Percentiles rank a stretch among this genome's conserved stretches.
Conservation (phyloP, 2,888 invertebrate genomes). For the Synanthedon vespiformis region DNA sequence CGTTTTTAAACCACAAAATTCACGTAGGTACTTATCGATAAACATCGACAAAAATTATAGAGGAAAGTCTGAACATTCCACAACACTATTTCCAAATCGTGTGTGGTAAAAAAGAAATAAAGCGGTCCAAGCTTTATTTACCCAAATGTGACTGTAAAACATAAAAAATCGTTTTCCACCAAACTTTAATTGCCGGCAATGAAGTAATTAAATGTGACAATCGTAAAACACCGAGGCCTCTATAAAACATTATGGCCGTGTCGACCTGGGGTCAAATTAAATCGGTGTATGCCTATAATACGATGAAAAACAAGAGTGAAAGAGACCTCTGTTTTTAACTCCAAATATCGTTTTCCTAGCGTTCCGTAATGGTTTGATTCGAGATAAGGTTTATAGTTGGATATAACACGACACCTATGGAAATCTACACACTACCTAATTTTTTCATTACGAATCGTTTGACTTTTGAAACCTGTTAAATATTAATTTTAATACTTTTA, state of each 20-base stretch:
- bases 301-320: background rate
- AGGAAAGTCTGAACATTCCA: background rate
- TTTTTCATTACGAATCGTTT: too few species aligned
- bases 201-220: slow-evolving; percentile 69
- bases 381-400: background rate
- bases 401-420: too few species aligned
- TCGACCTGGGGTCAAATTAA: slow-evolving; percentile 33
- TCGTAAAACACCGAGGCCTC: slow-evolving; percentile 56
- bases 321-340: background rate
- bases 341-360: background rate
- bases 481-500: too few species aligned
- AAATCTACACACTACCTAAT: too few species aligned
- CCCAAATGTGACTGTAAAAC: slow-evolving; percentile 62
- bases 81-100: slow-evolving; percentile 51
- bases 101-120: slow-evolving; percentile 66
- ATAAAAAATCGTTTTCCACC: slow-evolving; percentile 59
- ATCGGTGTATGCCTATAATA: slow-evolving; percentile 12
- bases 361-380: background rate
- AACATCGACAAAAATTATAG: background rate
- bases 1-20: too few species aligned
- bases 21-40: too few species aligned
- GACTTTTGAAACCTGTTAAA: too few species aligned
- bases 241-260: slow-evolving; percentile 59
- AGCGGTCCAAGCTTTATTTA: slow-evolving; percentile 57
- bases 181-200: slow-evolving; percentile 68